These are phyloP conservation scores for Herpetotheres cachinnans DNA, from an alignment of 2,113 vertebrate genomes.

Conservation along the genomic window DNA sequence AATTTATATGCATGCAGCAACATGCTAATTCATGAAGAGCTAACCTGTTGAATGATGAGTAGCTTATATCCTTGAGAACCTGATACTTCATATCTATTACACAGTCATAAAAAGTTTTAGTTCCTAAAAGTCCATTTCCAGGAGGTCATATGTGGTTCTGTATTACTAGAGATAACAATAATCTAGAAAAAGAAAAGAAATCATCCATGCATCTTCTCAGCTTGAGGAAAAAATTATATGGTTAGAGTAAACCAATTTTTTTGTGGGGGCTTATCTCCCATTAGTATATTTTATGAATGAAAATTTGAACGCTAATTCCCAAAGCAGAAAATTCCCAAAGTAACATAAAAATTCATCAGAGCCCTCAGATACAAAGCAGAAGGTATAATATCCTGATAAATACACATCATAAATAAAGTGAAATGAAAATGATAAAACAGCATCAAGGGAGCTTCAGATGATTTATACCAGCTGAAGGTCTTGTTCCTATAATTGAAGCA, in stretches of 20 bases:
- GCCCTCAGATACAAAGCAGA: background rate
- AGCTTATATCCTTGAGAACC: background rate
- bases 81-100: background rate
- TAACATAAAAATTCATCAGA: background rate
- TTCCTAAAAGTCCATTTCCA: background rate
- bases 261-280: background rate
- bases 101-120: background rate
- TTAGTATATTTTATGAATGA: background rate
- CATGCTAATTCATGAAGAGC: background rate
- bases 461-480: background rate
- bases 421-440: background rate
- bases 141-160: background rate
- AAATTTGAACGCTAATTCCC: background rate
- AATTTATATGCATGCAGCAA: background rate
- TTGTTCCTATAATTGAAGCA: background rate
- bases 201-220: background rate
- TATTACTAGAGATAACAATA: background rate
- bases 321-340: background rate
- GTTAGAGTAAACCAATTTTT: background rate
- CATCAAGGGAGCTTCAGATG: background rate
- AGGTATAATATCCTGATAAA: background rate
- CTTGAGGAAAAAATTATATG: background rate
- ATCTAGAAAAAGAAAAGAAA: background rate
- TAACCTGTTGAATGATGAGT: background rate
- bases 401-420: background rate